Base-by-base conservation (phyloP, 64 coral and sea anemone species). In the Acropora tenuis region DNA sequence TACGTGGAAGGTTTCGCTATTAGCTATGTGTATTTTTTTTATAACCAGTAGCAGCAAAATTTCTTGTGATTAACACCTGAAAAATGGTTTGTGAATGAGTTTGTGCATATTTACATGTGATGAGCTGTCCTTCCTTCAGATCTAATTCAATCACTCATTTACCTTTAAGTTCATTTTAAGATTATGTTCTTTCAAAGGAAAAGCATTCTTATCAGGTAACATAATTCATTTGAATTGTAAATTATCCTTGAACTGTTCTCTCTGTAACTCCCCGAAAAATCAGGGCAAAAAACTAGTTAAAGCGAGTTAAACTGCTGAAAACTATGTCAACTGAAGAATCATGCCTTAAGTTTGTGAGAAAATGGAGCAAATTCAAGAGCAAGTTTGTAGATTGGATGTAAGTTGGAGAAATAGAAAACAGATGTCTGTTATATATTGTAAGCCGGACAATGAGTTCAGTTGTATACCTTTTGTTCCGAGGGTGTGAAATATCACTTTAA, bases 401-500 rank as follows among this genome's bases (percentile, higher is more conserved):
- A 55, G 10, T 7, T 55, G 52, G 10, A 55, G 10, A 55, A 55
- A 55, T 7, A 55, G 10, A 47, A 48, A 44, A 48, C 44, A 78
- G 47, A 6, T 48, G 10, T 18, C 43, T 9, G 19, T 19, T 1
- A 72, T 48, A 3, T 49, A 19, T 48, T 71, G 68, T 71, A 83
- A 67, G 65, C 47, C 68, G 55, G 42, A 85, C 63, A 47, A 48
- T 65, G 12, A 48, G 3, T 41, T 85, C 43, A 85, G 13, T 5
- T 20, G 8, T 69, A 43, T 44, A 8, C 66, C 50, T 85, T 85
- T n/a, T 19, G 47, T 48, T 47, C 82, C 11, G 43, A 5, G 61
- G 66, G 65, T 41, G n/a, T 69, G 82, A 59, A 50, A 85, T 48
- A 72, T 85, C 72, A n/a, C 47, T 71, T 72, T 69, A 7, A 71